Base-by-base conservation (phyloP, 2,113 vertebrate species). In the Myrmophylax atrothorax region DNA sequence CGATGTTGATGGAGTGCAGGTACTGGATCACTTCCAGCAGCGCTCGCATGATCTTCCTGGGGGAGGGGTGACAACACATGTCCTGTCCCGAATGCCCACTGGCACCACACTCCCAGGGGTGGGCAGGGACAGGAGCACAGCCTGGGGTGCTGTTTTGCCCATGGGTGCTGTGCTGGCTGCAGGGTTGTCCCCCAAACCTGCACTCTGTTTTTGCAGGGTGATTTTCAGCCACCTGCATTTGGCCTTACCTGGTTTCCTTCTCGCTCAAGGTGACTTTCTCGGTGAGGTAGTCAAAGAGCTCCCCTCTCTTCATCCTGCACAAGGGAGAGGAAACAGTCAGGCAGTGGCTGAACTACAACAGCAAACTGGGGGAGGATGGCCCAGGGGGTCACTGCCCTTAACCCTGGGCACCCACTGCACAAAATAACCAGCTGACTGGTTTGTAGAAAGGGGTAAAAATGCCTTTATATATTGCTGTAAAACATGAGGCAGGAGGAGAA, bases 201-300 rank as follows among this genome's bases (percentile, higher is more conserved):
- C 0, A 0, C 55, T 73, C 40, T 50, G 62, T 14, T 68, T 75
- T 40, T 38, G 35, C 44, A 56, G 14, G 6, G 1, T 20, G 33
- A 20, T 49, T 85, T 73, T 63, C 29, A 81, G 9, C 69, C 59
- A 33, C 13, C 40, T 70, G 66, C 55, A 17, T 25, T 46, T 12
- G 64, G n/a, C 46, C 96, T 95, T 92, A 99, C 99, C 99, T 99
- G 87, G 99, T 99, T 97, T 99, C 99, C 95, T 99, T 99, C 96
- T 99, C 99, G 5, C 98, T 99, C 86, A 99, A 96, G 26, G 99
- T 99, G 64, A 99, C 99, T 95, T 99, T 99, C 97, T 99, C 99
- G 2, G 99, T 99, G 94, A 99, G 99, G 96, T 99, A 99, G 96
- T 99, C 99, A 50, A 99, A 99, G 86, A 99, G 99, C 93, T 99